Conservation (phyloP, 2,888 invertebrate species). For the Tholera decimalis region DNA sequence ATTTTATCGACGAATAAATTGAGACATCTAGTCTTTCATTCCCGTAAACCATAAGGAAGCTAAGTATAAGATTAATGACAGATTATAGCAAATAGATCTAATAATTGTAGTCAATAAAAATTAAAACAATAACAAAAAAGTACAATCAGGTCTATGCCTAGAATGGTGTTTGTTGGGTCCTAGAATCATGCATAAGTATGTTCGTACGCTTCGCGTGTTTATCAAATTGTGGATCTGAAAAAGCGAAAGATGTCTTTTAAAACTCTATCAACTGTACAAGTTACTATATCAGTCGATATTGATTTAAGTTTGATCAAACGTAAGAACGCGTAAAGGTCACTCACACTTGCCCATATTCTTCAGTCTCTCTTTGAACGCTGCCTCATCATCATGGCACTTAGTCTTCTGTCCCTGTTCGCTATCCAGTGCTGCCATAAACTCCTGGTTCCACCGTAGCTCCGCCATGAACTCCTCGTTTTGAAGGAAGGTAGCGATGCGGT, state of each 20-base stretch:
- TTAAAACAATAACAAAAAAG: no score
- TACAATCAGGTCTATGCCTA: no score
- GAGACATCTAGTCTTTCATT: constrained; percentile 18
- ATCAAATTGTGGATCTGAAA: no score
- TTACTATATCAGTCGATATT: not conserved
- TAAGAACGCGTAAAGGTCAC: constrained; percentile 59
- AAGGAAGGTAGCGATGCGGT: constrained; percentile 96
- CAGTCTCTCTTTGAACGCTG: constrained; percentile 94
- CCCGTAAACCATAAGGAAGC: constrained; percentile 24
- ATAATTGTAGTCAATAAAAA: no score
- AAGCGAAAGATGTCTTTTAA: not conserved
- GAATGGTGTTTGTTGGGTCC: no score
- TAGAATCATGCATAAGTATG: not conserved
- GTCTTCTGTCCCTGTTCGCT: constrained; percentile 92
- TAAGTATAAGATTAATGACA: constrained; percentile 4
- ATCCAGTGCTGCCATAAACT: constrained; percentile 96
- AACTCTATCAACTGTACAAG: not conserved
- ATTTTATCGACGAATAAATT: constrained; percentile 13
- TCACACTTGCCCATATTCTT: constrained; percentile 96
- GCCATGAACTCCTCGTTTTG: constrained; percentile 98
- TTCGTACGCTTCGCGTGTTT: no score
- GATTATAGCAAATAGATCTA: constrained; percentile 15
- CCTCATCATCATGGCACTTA: constrained; percentile 92
- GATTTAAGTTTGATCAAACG: not conserved
- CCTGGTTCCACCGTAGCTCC: constrained; percentile 96